Percentiles rank a stretch among this genome's conserved stretches.
These are phyloP conservation scores for Channallabes apus DNA, from an alignment of 2,797 vertebrate genomes.

Conservation along the genomic window DNA sequence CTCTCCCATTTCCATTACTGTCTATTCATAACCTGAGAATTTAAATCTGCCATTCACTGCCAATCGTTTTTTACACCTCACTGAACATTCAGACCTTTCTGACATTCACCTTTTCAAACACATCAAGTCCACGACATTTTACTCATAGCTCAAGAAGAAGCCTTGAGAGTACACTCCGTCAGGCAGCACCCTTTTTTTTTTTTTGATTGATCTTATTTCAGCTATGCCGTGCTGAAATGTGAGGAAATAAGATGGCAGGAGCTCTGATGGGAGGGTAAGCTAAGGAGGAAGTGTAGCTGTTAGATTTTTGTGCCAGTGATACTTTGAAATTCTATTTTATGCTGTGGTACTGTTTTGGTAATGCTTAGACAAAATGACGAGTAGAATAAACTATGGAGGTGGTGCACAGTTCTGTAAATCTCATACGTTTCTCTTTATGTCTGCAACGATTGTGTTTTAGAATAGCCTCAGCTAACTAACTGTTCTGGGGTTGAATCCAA, in stretches of 20 bases:
- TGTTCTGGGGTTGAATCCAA: too few relatives aligned
- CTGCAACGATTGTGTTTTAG: too few relatives aligned
- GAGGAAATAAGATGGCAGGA: background rate
- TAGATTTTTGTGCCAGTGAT: background rate
- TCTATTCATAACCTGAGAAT: constrained; percentile 6
- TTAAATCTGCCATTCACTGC: constrained; percentile 12
- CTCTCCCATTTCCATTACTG: constrained; percentile 4
- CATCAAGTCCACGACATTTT: constrained; percentile 13
- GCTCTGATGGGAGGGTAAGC: background rate
- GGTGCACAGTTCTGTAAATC: too few relatives aligned
- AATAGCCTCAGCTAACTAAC: too few relatives aligned
- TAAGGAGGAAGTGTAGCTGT: background rate
- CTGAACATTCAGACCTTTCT: constrained; percentile 27
- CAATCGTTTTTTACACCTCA: constrained; percentile 15
- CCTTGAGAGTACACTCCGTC: background rate
- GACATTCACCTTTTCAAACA: constrained; percentile 29
- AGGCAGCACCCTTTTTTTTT: background rate
- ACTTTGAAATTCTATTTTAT: too few relatives aligned
- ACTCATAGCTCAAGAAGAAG: background rate
- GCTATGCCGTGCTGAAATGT: background rate
- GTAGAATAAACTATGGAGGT: too few relatives aligned
- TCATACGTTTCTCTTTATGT: too few relatives aligned
- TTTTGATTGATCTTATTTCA: constrained; percentile 10
- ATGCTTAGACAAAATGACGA: too few relatives aligned
- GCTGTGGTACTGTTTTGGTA: too few relatives aligned